Percentiles rank a stretch among this genome's conserved stretches.
phyloP scores from a whole-genome alignment of 2,113 vertebrate genomes.

The Ciconia maguari region DNA sequence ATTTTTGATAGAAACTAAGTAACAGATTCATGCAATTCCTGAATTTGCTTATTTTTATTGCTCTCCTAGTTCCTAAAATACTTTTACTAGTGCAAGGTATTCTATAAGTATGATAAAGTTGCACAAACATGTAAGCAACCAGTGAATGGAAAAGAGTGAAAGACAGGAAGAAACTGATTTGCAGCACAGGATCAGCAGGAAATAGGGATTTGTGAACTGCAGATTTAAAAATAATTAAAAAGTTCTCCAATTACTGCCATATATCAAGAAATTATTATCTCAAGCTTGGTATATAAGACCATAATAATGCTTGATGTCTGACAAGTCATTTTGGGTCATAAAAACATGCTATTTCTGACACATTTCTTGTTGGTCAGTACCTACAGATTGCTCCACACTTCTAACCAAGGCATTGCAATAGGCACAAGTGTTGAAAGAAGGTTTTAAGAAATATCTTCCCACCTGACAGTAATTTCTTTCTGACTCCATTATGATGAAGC shows the following conservation, averaged over 20 bases:
- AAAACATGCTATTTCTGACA: conserved; percentile 2
- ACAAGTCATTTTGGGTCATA: background rate
- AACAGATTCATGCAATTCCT: background rate
- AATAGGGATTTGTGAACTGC: background rate
- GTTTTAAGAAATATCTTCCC: conserved; percentile 52
- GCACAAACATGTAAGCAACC: background rate
- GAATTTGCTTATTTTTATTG: background rate
- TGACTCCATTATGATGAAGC: conserved; percentile 59
- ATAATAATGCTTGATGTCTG: background rate
- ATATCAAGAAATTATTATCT: background rate
- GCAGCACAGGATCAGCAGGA: background rate
- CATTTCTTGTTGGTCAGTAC: background rate
- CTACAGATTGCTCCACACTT: conserved; percentile 5
- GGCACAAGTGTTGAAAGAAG: conserved; percentile 26
- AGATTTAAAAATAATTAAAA: background rate
- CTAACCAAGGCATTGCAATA: background rate
- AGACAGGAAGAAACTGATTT: conserved; percentile 4
- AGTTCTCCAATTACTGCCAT: background rate
- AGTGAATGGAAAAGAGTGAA: background rate
- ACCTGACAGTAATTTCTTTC: conserved; percentile 55
- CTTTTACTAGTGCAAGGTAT: background rate
- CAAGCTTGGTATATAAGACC: background rate
- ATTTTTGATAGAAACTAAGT: background rate
- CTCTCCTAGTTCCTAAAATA: background rate
- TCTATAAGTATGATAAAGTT: background rate